Evolutionary conservation across 2,113 vertebrate genomes (phyloP).

Genomic region (Polypterus bichir): DNA sequence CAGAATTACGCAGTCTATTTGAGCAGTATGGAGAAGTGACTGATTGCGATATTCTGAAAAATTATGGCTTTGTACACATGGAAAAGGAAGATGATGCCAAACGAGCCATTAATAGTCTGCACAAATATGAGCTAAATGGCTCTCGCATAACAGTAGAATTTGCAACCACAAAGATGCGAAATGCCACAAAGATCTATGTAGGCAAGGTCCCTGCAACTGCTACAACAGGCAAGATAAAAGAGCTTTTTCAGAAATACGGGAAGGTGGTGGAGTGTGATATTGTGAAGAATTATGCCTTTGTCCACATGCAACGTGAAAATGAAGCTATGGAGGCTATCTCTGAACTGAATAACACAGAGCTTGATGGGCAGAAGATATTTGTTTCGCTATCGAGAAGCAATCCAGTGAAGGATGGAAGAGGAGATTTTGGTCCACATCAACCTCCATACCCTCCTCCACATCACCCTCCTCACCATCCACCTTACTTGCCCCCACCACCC

Average conservation of each 20-base stretch:
- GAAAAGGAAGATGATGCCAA: conserved; percentile 43
- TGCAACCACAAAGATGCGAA: conserved; percentile 49
- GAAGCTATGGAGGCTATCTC: conserved; percentile 45
- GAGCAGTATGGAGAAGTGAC: conserved; percentile 45
- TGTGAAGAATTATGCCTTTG: conserved; percentile 49
- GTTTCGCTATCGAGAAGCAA: conserved; percentile 47
- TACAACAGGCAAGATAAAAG: conserved; percentile 39
- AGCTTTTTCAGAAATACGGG: conserved; percentile 45
- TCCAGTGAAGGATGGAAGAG: conserved; percentile 26
- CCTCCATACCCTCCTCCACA: conserved; percentile 20
- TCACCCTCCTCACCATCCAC: conserved; percentile 15
- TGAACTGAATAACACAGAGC: conserved; percentile 37
- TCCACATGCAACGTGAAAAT: conserved; percentile 49
- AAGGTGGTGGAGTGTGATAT: conserved; percentile 52
- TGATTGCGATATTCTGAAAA: conserved; percentile 48
- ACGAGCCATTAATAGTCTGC: conserved; percentile 37
- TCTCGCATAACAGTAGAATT: conserved; percentile 45
- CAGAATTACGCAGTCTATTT: conserved; percentile 39
- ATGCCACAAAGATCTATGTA: conserved; percentile 51
- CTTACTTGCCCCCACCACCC: conserved; percentile 18
- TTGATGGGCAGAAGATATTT: conserved; percentile 47
- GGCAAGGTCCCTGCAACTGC: conserved; percentile 46
- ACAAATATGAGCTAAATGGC: conserved; percentile 43
- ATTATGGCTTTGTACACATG: conserved; percentile 53
- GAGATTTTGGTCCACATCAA: conserved; percentile 23